Percentiles rank a stretch among this genome's conserved stretches.
Evolutionary conservation across 2,888 invertebrate species (phyloP).

Genomic region (Myathropa florea): DNA sequence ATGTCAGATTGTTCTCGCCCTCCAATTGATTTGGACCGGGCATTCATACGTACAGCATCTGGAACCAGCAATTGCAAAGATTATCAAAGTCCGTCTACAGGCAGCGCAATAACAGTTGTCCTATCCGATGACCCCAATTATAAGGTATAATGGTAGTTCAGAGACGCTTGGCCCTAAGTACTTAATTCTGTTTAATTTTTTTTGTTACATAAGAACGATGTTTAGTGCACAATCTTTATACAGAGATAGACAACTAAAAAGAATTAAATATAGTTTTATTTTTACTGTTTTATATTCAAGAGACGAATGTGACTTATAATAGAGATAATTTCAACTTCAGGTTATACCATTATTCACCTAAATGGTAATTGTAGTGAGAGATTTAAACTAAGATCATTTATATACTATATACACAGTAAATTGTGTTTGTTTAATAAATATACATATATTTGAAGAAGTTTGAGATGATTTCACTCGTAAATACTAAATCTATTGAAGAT

Average conservation of each 20-base stretch:
- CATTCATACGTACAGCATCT: slow-evolving; percentile 74
- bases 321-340: slow-evolving; percentile 44
- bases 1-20: slow-evolving; percentile 77
- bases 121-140: slow-evolving; percentile 82
- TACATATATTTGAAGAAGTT: slow-evolving; percentile 5
- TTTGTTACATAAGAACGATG: background rate
- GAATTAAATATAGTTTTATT: slow-evolving; percentile 21
- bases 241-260: slow-evolving; percentile 18
- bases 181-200: background rate
- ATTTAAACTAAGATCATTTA: background rate
- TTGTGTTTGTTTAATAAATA: slow-evolving; percentile 41
- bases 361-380: slow-evolving; percentile 17
- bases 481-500: background rate
- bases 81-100: slow-evolving; percentile 83
- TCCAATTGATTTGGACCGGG: slow-evolving; percentile 76
- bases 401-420: slow-evolving; percentile 27
- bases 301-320: slow-evolving; percentile 43
- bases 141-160: slow-evolving; percentile 38
- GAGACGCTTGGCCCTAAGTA: background rate
- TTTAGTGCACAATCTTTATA: slow-evolving; percentile 42
- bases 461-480: background rate
- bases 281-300: slow-evolving; percentile 51
- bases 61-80: slow-evolving; percentile 67
- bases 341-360: slow-evolving; percentile 35
- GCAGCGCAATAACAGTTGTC: slow-evolving; percentile 86